These are phyloP conservation scores for Myripristis jacobus DNA, from an alignment of 2,797 vertebrate genomes.

Conservation along the genomic window DNA sequence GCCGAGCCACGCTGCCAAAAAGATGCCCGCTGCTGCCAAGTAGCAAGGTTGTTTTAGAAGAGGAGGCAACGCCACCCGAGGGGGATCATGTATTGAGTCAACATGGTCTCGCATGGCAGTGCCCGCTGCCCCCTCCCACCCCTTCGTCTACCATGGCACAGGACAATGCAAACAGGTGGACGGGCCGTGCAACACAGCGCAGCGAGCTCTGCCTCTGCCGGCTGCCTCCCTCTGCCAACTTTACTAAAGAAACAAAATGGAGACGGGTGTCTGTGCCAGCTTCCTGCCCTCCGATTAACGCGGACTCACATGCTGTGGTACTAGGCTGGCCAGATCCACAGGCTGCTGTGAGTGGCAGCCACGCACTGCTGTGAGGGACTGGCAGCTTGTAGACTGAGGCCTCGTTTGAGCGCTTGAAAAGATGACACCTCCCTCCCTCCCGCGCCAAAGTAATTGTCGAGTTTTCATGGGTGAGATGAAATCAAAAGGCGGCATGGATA, in stretches of 20 bases:
- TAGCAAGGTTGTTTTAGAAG: slow-evolving; percentile 61
- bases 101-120: slow-evolving; percentile 49
- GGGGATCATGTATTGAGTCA: slow-evolving; percentile 72
- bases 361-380: slow-evolving; percentile 19
- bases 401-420: slow-evolving; percentile 18
- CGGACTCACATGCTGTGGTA: slow-evolving; percentile 27
- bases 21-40: slow-evolving; percentile 67
- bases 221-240: slow-evolving; percentile 46
- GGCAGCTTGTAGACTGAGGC: slow-evolving; percentile 1
- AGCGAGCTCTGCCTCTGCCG: not conserved
- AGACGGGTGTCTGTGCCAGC: slow-evolving; percentile 41
- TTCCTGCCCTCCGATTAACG: slow-evolving; percentile 61
- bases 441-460: not conserved
- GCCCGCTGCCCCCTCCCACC: slow-evolving; percentile 39
- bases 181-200: slow-evolving; percentile 16
- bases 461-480: slow-evolving; percentile 6
- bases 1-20: slow-evolving; percentile 57
- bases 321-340: slow-evolving; percentile 4
- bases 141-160: slow-evolving; percentile 23
- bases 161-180: slow-evolving; percentile 33
- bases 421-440: not conserved
- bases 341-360: slow-evolving; percentile 10
- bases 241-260: slow-evolving; percentile 57
- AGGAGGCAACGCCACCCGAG: slow-evolving; percentile 31
- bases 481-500: slow-evolving; percentile 17